phyloP scores from a whole-genome alignment of 2,888 invertebrate genomes.

The Thysanoteuthis rhombus region DNA sequence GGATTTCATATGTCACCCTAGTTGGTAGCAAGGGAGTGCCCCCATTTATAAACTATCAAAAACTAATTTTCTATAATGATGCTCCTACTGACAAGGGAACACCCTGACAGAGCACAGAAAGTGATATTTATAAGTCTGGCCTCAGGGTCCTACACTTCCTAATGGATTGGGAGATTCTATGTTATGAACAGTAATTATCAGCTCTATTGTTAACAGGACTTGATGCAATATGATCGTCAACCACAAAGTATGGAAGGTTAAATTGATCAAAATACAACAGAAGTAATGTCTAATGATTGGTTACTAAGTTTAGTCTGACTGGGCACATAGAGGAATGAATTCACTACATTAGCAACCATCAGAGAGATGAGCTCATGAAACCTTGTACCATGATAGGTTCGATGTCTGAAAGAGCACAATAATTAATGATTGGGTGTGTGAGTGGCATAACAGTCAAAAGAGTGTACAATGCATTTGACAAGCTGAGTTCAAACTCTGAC shows the following conservation, averaged over 20 bases:
- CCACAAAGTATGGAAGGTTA: background rate
- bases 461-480: too few relatives aligned
- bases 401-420: too few relatives aligned
- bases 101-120: background rate
- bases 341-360: too few relatives aligned
- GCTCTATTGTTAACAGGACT: background rate
- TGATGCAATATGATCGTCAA: background rate
- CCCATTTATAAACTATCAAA: background rate
- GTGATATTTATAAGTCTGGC: slow-evolving; percentile 1
- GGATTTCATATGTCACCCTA: background rate
- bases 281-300: background rate
- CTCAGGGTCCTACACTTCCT: background rate
- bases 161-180: background rate
- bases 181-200: background rate
- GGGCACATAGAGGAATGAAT: too few relatives aligned
- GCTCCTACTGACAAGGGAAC: slow-evolving; percentile 12
- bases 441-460: too few relatives aligned
- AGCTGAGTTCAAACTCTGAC: too few relatives aligned
- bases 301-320: too few relatives aligned
- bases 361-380: too few relatives aligned
- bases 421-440: too few relatives aligned
- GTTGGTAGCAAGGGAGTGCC: slow-evolving; percentile 12
- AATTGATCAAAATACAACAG: background rate
- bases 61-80: background rate
- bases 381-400: too few relatives aligned